Evolutionary conservation across 2,113 vertebrate species (phyloP).

Genomic region (Phocoena phocoena): DNA sequence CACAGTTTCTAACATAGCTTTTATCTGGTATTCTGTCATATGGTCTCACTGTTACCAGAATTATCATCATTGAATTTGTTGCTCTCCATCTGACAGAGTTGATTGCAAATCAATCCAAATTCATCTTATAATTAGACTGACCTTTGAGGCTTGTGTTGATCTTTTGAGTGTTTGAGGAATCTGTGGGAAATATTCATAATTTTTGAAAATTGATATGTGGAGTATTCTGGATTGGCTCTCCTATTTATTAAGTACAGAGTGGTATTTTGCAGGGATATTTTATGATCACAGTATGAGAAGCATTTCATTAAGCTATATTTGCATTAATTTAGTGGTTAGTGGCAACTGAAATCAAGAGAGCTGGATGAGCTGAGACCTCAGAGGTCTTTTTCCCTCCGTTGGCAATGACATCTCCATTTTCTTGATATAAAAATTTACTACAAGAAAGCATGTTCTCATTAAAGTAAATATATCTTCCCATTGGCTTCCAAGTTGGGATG

Average conservation of each 20-base stretch:
- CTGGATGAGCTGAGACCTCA: conserved; percentile 52
- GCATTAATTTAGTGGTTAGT: conserved; percentile 66
- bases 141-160: conserved; percentile 39
- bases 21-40: background rate
- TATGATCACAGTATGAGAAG: conserved; percentile 59
- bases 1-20: background rate
- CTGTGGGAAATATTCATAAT: conserved; percentile 41
- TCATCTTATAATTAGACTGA: conserved; percentile 49
- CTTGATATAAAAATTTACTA: conserved; percentile 55
- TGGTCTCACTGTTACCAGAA: conserved; percentile 18
- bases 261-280: conserved; percentile 59
- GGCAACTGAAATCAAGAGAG: conserved; percentile 47
- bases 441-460: conserved; percentile 56
- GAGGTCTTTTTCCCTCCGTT: background rate
- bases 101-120: conserved; percentile 50
- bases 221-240: conserved; percentile 12
- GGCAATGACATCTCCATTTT: conserved; percentile 42
- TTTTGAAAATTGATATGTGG: conserved; percentile 58
- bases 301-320: conserved; percentile 71
- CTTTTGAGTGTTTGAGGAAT: background rate
- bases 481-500: conserved; percentile 40
- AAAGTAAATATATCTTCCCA: conserved; percentile 55
- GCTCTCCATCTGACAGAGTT: conserved; percentile 40
- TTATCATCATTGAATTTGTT: background rate
- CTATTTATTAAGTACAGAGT: conserved; percentile 39